Evolutionary conservation across 1,140 invertebrate species (phyloP).

Genomic region (Aphelenchoides avenae): DNA sequence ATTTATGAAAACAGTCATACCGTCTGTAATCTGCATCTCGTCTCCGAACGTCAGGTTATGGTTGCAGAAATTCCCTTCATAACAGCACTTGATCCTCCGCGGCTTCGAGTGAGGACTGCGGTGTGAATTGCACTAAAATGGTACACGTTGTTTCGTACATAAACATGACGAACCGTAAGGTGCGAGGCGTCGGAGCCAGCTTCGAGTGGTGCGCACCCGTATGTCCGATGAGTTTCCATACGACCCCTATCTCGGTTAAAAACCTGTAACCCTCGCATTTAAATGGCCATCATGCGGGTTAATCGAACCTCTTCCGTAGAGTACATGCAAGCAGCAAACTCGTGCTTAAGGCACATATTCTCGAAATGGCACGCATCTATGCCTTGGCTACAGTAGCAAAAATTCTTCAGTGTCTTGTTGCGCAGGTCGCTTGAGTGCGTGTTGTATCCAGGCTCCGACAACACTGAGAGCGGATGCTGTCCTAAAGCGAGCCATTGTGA

Average conservation of each 20-base stretch:
- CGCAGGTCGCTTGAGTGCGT: slow-evolving; percentile 7
- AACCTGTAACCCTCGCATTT: neutral
- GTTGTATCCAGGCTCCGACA: slow-evolving; percentile 14
- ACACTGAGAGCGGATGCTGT: no score
- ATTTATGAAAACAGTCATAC: no score
- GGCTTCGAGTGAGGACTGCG: slow-evolving; percentile 25
- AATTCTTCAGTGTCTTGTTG: slow-evolving; percentile 28
- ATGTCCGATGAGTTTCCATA: slow-evolving; percentile 27
- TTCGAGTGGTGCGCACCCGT: slow-evolving; percentile 44
- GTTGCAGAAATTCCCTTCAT: slow-evolving; percentile 55
- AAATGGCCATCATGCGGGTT: neutral
- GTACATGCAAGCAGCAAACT: slow-evolving; percentile 44
- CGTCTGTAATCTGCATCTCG: no score
- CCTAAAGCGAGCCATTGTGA: no score
- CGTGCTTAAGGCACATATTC: slow-evolving; percentile 33
- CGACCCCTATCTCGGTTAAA: neutral
- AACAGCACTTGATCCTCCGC: slow-evolving; percentile 41
- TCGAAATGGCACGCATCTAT: slow-evolving; percentile 32
- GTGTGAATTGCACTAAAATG: slow-evolving; percentile 38
- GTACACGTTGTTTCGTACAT: neutral
- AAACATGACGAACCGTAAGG: slow-evolving; percentile 30
- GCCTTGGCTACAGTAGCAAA: slow-evolving; percentile 43
- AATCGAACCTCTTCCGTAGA: slow-evolving; percentile 35
- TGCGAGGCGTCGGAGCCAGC: slow-evolving; percentile 36
- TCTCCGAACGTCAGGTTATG: slow-evolving; percentile 34